These are phyloP conservation scores for Jacana jacana DNA, from an alignment of 2,113 vertebrate species.

Conservation along the genomic window DNA sequence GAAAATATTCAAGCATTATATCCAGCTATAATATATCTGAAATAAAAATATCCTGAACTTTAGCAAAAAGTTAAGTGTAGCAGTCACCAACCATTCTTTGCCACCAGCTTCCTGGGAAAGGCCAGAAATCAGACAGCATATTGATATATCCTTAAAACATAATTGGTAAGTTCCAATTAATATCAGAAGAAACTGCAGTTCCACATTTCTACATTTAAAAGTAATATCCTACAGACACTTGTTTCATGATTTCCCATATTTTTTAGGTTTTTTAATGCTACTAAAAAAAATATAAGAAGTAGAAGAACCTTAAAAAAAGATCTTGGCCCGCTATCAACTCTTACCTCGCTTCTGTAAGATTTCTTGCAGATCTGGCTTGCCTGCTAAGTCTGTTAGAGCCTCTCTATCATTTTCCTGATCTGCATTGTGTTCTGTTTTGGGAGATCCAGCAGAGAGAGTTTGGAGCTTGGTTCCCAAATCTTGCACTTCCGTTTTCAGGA, in stretches of 20 bases:
- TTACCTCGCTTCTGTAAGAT: conserved; percentile 88
- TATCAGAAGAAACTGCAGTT: background rate
- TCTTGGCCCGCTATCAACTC: conserved; percentile 59
- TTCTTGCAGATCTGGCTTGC: conserved; percentile 87
- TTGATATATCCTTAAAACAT: background rate
- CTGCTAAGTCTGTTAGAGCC: conserved; percentile 54
- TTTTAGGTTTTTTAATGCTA: background rate
- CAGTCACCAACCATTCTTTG: background rate
- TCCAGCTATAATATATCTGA: background rate
- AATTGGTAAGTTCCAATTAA: background rate
- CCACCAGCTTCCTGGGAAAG: background rate
- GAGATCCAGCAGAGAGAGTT: conserved; percentile 77
- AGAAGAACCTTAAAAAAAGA: conserved; percentile 66
- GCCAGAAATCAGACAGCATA: background rate
- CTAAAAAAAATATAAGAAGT: background rate
- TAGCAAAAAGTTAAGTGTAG: background rate
- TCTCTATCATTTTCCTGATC: conserved; percentile 75
- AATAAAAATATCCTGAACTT: background rate
- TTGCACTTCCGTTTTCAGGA: conserved; percentile 78
- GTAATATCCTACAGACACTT: background rate
- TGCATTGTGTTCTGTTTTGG: conserved; percentile 64
- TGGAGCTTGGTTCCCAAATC: conserved; percentile 78
- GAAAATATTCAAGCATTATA: background rate
- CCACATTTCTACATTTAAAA: background rate
- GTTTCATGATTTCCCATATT: background rate